Evolutionary conservation across 2,797 vertebrate genomes (phyloP), one percentile per base, ranked within the genome.

Genomic region (Propithecus perrieri): DNA sequence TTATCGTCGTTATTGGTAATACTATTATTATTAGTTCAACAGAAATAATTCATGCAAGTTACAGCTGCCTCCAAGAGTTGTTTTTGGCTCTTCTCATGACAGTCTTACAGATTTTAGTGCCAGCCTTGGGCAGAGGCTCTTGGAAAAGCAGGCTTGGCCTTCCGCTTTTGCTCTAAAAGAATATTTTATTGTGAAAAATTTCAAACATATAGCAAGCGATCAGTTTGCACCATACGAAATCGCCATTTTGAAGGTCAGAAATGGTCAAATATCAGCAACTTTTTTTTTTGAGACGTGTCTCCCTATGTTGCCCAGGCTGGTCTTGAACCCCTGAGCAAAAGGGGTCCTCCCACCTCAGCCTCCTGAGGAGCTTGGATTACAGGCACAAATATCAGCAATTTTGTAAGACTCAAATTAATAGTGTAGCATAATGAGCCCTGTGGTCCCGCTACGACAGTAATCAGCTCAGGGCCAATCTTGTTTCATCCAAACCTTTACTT

Each of bases 121-220:
- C 72, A 75, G 12, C 38, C 59, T 59, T 17, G 22, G 0, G n/a
- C 38, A 35, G 43, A 91, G 69, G 30, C 33, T 84, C 72, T 75
- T 79, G 38, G 48, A 79, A 94, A 88, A 59, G 24, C 12, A 69
- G 41, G 15, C 10, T 41, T 26, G 35, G 4, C 59, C 8, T 10
- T 71, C 63, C 18, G 20, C 38, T 96, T 89, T 65, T 24, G n/a
- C 38, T 61, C 35, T 63, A 57, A 84, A 89, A 65, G 43, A 81
- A 67, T 18, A 30, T 57, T 65, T 95, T 71, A 76, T 33, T 83
- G 28, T 50, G 38, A 89, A 92, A 96, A 59, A 35, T 74, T 22
- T 81, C 81, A 61, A 67, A 24, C 38, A 38, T 59, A 63, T 30
- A 81, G 18, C 7, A 26, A 71, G 67, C 6, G 43, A 33, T 88